Evolutionary conservation across 2,888 invertebrate species (phyloP).

Genomic region (Nasonia oneida): DNA sequence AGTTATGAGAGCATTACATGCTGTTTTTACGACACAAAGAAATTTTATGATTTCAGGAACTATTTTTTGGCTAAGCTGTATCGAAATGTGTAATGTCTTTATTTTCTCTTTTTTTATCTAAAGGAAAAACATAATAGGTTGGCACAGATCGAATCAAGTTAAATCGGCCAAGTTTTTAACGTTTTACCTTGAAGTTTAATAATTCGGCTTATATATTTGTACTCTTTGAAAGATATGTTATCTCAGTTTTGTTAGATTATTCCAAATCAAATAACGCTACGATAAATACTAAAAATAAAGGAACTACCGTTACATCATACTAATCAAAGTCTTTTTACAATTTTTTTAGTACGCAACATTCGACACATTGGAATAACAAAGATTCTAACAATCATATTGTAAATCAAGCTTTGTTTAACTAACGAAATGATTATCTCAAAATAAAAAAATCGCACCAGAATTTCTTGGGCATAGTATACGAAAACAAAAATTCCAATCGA

Average conservation of each 20-base stretch:
- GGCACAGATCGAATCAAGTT: not conserved
- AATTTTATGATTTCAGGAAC: slow-evolving; percentile 37
- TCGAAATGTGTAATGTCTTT: not conserved
- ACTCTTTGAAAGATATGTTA: slow-evolving; percentile 7
- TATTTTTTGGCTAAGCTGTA: not conserved
- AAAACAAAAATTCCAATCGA: slow-evolving; percentile 5
- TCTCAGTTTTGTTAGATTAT: slow-evolving; percentile 7
- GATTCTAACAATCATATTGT: not conserved
- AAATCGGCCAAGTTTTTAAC: not conserved
- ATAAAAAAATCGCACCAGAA: not conserved
- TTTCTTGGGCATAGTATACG: not conserved
- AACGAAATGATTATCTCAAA: not conserved
- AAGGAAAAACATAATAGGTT: not conserved
- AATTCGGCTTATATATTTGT: not conserved
- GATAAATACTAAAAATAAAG: not conserved
- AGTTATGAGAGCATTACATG: not conserved
- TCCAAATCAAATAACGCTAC: not conserved
- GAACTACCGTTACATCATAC: too few species aligned
- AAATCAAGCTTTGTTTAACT: slow-evolving; percentile 34
- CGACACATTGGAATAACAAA: too few species aligned
- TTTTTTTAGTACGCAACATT: too few species aligned
- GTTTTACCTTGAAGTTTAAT: not conserved
- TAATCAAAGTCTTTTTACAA: too few species aligned
- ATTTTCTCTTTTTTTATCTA: slow-evolving; percentile 1
- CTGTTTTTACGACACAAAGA: not conserved